Percentiles rank a stretch among this genome's conserved stretches.
Conservation (phyloP, 2,888 invertebrate genomes). For the Drosophila recens region DNA sequence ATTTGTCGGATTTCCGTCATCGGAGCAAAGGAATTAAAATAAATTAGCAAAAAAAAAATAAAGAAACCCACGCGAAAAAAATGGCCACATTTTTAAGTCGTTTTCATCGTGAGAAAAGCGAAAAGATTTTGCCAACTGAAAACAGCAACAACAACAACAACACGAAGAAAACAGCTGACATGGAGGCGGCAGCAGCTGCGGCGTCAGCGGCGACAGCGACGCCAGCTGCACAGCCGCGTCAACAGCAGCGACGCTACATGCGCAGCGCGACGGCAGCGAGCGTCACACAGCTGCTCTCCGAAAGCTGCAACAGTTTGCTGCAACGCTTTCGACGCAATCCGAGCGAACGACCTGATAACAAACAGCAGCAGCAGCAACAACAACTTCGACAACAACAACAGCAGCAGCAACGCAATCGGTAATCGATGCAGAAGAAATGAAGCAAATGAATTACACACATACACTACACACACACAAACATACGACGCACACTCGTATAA, state of each 20-base stretch:
- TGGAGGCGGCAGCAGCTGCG: slow-evolving; percentile 41
- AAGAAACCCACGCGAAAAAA: slow-evolving; percentile 50
- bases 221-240: slow-evolving; percentile 83
- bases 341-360: slow-evolving; percentile 88
- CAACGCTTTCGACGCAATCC: slow-evolving; percentile 93
- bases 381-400: slow-evolving; percentile 51
- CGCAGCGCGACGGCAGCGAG: slow-evolving; percentile 92
- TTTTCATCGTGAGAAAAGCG: slow-evolving; percentile 84
- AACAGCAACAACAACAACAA: slow-evolving; percentile 47
- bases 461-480: slow-evolving; percentile 3
- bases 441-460: slow-evolving; percentile 53
- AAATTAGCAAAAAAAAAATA: slow-evolving; percentile 6
- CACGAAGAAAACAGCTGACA: slow-evolving; percentile 64
- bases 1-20: slow-evolving; percentile 40
- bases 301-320: slow-evolving; percentile 94
- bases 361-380: slow-evolving; percentile 68
- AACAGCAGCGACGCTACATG: slow-evolving; percentile 90
- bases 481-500: slow-evolving; percentile 35
- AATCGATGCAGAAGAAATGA: slow-evolving; percentile 78
- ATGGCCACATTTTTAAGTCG: slow-evolving; percentile 83
- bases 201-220: slow-evolving; percentile 37
- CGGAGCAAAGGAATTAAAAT: slow-evolving; percentile 25
- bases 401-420: slow-evolving; percentile 76
- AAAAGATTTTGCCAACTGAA: slow-evolving; percentile 75
- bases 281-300: slow-evolving; percentile 93